Evolutionary conservation across 2,888 invertebrate genomes (phyloP).

Genomic region (Bhutanitis thaidina): DNA sequence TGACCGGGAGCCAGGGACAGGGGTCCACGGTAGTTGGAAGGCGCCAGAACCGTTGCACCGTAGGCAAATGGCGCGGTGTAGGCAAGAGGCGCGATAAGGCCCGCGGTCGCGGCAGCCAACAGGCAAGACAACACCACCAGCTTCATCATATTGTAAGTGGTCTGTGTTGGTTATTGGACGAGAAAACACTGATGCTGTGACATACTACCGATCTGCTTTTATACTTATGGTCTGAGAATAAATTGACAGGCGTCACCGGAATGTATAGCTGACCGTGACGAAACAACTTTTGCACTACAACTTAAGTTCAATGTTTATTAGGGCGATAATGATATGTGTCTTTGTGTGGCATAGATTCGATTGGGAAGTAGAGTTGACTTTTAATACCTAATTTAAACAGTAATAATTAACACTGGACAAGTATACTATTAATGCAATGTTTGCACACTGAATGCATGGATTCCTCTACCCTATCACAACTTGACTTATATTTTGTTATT

Average conservation of each 20-base stretch:
- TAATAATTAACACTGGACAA: too few species aligned
- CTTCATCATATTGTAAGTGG: conserved; percentile 70
- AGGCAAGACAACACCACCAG: conserved; percentile 83
- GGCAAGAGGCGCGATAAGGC: conserved; percentile 30
- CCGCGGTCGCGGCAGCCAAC: conserved; percentile 77
- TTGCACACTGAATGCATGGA: too few species aligned
- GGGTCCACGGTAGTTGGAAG: conserved; percentile 58
- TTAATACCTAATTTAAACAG: too few species aligned
- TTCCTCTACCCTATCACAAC: too few species aligned
- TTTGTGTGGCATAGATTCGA: not conserved
- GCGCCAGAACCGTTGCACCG: conserved; percentile 35
- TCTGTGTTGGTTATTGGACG: conserved; percentile 62
- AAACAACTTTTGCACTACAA: conserved; percentile 44
- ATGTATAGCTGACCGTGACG: conserved; percentile 53
- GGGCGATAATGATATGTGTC: not conserved
- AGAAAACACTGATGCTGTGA: conserved; percentile 56
- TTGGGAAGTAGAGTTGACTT: too few species aligned
- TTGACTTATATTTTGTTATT: too few species aligned
- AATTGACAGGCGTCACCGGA: conserved; percentile 48
- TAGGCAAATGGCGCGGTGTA: conserved; percentile 38
- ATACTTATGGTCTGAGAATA: conserved; percentile 32
- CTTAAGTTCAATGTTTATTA: conserved; percentile 2
- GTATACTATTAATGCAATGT: too few species aligned
- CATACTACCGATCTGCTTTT: conserved; percentile 15
- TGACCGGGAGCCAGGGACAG: conserved; percentile 67